Evolutionary conservation across 2,113 vertebrate species (phyloP), one percentile per base, ranked within the genome.

Genomic region (Notothenia rossii): DNA sequence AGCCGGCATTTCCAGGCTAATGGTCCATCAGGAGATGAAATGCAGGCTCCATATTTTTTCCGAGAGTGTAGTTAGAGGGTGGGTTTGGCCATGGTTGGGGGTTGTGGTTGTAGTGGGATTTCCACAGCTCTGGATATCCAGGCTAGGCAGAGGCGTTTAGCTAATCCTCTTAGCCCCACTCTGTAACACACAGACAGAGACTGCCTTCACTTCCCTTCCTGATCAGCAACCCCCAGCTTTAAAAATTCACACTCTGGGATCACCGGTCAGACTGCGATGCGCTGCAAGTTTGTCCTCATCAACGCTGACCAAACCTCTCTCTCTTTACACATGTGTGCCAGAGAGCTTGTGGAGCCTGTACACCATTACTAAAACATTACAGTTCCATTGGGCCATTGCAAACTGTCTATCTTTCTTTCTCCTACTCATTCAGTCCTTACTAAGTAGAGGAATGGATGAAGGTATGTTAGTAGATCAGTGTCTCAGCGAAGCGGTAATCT

Each of bases 131-230:
- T 83, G 86, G 83, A 84, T 89, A 91, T 91, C 90, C 90, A 84
- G 91, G 87, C 88, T 87, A 84, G 91, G 86, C 91, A 94, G 88
- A 94, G 92, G 92, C 92, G 90, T 94, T 90, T 77, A 79, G 89
- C 79, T 93, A 94, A 94, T 94, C 92, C 93, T 92, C 93, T 94
- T 94, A 94, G 78, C 86, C 84, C 84, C 81, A 89, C 92, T 93
- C 79, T 90, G 88, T 90, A 85, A 91, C 90, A 91, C 87, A 91
- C 90, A 87, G 89, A 91, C 89, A 88, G 69, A 92, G 85, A 76
- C 59, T 25, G 86, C 66, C 87, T 85, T 85, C 84, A 58, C 89
- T 83, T 72, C 83, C 61, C 83, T 65, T 84, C 86, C 88, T 79
- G 84, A 89, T 86, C 84, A 86, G 80, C 81, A 84, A 54, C 54